Evolutionary conservation across 2,797 vertebrate species (phyloP).

Genomic region (Microctenopoma lineatum): DNA sequence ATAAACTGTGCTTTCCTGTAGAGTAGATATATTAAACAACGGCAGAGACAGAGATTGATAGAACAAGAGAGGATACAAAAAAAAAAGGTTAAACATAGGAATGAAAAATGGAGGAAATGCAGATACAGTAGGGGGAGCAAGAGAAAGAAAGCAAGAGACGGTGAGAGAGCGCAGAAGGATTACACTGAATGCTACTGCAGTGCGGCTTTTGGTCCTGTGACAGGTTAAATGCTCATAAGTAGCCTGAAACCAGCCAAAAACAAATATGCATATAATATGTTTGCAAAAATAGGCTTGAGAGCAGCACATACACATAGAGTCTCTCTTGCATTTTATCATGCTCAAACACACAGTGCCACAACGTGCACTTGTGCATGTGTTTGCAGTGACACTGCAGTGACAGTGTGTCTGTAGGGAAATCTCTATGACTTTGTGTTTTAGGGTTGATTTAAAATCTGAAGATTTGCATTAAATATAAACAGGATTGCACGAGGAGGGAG

Average conservation of each 20-base stretch:
- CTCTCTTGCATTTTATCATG: slow-evolving; percentile 19
- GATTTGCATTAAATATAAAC: slow-evolving; percentile 25
- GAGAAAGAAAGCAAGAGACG: slow-evolving; percentile 51
- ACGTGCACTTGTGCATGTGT: slow-evolving; percentile 20
- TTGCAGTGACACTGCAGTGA: slow-evolving; percentile 4
- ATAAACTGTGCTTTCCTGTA: slow-evolving; percentile 7
- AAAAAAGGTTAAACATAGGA: slow-evolving; percentile 6
- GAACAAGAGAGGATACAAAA: slow-evolving; percentile 9
- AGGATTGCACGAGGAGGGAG: slow-evolving; percentile 22
- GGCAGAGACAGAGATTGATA: background rate
- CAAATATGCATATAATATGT: slow-evolving; percentile 16
- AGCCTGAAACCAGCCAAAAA: slow-evolving; percentile 47
- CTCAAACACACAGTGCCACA: slow-evolving; percentile 25
- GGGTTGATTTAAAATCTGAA: slow-evolving; percentile 50
- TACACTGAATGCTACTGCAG: slow-evolving; percentile 75
- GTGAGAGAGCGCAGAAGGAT: slow-evolving; percentile 19
- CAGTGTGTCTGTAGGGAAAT: slow-evolving; percentile 44
- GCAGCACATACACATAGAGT: slow-evolving; percentile 11
- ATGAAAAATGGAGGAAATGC: slow-evolving; percentile 24
- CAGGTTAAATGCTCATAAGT: slow-evolving; percentile 60
- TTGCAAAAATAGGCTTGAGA: slow-evolving; percentile 25
- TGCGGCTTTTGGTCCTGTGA: slow-evolving; percentile 72
- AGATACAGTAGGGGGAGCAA: slow-evolving; percentile 76
- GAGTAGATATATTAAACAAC: background rate
- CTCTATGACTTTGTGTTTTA: slow-evolving; percentile 36